Evolutionary conservation across 2,888 invertebrate genomes (phyloP).

Genomic region (Urechis unicinctus): DNA sequence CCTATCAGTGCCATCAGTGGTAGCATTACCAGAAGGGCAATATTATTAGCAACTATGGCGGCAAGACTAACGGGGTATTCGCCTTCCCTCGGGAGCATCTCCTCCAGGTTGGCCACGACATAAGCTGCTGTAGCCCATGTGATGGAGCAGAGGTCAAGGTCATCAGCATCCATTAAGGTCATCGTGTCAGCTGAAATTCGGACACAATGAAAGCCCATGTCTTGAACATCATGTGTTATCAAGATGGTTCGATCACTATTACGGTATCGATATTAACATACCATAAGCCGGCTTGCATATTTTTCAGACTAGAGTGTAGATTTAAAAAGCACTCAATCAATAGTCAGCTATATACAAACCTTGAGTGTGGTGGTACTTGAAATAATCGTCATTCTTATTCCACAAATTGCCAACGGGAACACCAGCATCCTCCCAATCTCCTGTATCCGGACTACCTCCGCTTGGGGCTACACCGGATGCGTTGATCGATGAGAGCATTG

Average conservation of each 20-base stretch:
- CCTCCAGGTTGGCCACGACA: background rate
- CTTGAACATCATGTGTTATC: too few relatives aligned
- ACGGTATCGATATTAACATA: too few relatives aligned
- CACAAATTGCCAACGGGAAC: constrained; percentile 67
- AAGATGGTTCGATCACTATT: too few relatives aligned
- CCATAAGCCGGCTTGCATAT: too few relatives aligned
- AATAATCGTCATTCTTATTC: constrained; percentile 66
- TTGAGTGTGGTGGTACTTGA: constrained; percentile 70
- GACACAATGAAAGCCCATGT: too few relatives aligned
- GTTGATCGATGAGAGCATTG: background rate
- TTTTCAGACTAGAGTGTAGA: too few relatives aligned
- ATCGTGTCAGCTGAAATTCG: background rate
- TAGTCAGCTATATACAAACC: too few relatives aligned
- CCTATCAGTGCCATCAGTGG: too few relatives aligned
- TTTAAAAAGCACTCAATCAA: too few relatives aligned
- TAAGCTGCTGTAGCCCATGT: background rate
- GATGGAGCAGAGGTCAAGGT: background rate
- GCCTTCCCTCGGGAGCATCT: background rate
- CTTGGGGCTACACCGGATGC: background rate
- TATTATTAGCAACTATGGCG: too few relatives aligned
- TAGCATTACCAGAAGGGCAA: too few relatives aligned
- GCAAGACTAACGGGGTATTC: too few relatives aligned
- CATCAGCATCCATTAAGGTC: background rate
- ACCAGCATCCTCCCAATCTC: constrained; percentile 59
- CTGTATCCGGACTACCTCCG: constrained; percentile 63